Evolutionary conservation across 2,888 invertebrate genomes (phyloP).

Genomic region (Chromoteleia sp.): DNA sequence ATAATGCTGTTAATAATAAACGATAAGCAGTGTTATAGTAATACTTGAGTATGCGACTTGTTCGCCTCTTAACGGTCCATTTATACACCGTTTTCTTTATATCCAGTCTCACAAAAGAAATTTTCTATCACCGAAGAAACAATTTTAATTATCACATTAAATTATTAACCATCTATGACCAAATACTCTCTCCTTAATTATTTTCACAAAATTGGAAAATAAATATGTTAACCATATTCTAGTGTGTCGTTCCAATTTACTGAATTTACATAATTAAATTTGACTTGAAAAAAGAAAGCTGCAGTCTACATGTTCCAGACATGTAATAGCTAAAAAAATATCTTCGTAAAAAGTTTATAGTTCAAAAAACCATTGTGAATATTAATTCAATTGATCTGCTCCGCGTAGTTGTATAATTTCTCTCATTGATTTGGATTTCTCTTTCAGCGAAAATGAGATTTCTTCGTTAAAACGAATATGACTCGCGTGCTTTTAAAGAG

Average conservation of each 20-base stretch:
- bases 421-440: constrained; percentile 54
- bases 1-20: neutral
- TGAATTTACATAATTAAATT: constrained; percentile 27
- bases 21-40: constrained; percentile 15
- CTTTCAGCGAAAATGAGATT: constrained; percentile 57
- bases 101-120: too few species aligned
- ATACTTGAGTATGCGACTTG: constrained; percentile 20
- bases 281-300: constrained; percentile 43
- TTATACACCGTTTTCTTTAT: too few species aligned
- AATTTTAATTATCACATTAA: too few species aligned
- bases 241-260: neutral
- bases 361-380: constrained; percentile 10
- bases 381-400: constrained; percentile 16
- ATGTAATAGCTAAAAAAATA: neutral
- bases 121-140: too few species aligned
- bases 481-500: constrained; percentile 45
- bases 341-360: neutral
- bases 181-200: too few species aligned
- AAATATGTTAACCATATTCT: too few species aligned
- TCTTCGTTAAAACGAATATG: constrained; percentile 41
- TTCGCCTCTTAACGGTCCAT: neutral
- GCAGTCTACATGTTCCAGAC: constrained; percentile 1
- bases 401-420: constrained; percentile 38
- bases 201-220: too few species aligned
- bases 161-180: too few species aligned